A percentile compares a stretch with the other conserved stretches of the same genome.
phyloP scores from a whole-genome alignment of 2,113 vertebrate species.

The Corythornis cristatus region DNA sequence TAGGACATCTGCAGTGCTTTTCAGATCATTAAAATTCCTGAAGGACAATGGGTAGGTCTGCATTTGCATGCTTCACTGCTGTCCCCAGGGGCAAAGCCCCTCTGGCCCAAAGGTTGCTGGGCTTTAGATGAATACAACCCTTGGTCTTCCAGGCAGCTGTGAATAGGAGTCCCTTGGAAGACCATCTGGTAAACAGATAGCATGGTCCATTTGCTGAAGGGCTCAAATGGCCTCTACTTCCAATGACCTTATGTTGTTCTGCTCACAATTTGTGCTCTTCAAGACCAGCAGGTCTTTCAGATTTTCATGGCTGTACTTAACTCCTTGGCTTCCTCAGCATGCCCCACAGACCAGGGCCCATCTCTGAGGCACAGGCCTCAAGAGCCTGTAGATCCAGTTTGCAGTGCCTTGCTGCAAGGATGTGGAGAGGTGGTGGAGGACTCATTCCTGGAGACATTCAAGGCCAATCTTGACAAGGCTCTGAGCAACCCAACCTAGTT shows the following conservation, averaged over 20 bases:
- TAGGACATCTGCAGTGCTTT: neutral
- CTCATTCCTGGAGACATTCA: too few relatives aligned
- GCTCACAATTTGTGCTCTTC: neutral
- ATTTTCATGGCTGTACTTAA: neutral
- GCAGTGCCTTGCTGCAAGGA: neutral
- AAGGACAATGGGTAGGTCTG: neutral
- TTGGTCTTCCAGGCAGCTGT: neutral
- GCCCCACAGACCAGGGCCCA: neutral
- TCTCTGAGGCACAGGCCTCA: neutral
- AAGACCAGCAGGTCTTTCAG: neutral
- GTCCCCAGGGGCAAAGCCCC: neutral
- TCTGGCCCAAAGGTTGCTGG: neutral
- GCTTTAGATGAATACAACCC: neutral
- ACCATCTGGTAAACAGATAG: neutral
- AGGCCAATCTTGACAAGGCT: too few relatives aligned
- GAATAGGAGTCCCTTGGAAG: neutral
- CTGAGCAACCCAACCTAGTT: too few relatives aligned
- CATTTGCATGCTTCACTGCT: neutral
- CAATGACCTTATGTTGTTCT: neutral
- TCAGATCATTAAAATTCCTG: neutral
- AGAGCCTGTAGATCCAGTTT: neutral
- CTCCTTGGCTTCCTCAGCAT: neutral
- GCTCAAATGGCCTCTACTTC: neutral
- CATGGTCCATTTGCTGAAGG: neutral
- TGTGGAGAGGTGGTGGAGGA: neutral